These are phyloP conservation scores for Peromyscus melanophrys DNA, from an alignment of 2,797 vertebrate species.

Conservation along the genomic window DNA sequence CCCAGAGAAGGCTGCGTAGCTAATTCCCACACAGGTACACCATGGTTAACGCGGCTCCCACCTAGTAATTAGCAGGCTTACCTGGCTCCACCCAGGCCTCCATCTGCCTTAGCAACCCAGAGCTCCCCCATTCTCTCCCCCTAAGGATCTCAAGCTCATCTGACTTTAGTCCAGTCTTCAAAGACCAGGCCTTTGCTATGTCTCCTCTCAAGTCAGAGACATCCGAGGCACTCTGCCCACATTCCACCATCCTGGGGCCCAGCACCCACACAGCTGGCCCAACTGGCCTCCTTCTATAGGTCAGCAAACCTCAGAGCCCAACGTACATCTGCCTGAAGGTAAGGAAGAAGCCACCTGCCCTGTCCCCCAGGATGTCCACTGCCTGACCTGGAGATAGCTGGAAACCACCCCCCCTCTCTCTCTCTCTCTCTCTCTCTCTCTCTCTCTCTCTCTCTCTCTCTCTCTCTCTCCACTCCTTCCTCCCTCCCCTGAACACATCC, in stretches of 20 bases:
- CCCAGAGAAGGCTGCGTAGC: background rate
- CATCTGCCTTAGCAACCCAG: background rate
- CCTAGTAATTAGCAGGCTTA: constrained; percentile 25
- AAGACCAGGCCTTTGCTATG: background rate
- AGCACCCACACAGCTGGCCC: background rate
- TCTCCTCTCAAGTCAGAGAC: background rate
- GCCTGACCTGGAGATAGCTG: background rate
- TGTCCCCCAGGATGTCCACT: background rate
- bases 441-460: too few relatives aligned
- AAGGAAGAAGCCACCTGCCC: background rate
- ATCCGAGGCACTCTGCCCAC: too few relatives aligned
- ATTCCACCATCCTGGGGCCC: too few relatives aligned
- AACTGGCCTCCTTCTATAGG: background rate
- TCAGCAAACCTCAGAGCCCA: background rate
- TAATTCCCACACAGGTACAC: background rate
- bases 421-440: too few relatives aligned
- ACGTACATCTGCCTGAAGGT: background rate
- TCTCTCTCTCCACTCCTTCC: background rate
- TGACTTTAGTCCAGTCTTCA: background rate
- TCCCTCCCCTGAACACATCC: background rate
- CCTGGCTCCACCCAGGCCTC: constrained; percentile 30
- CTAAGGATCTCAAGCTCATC: background rate
- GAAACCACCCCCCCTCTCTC: too few relatives aligned
- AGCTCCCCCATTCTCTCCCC: background rate
- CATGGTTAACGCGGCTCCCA: background rate